Base-by-base conservation (phyloP, 2,888 invertebrate genomes). In the Apodemia mormo region DNA sequence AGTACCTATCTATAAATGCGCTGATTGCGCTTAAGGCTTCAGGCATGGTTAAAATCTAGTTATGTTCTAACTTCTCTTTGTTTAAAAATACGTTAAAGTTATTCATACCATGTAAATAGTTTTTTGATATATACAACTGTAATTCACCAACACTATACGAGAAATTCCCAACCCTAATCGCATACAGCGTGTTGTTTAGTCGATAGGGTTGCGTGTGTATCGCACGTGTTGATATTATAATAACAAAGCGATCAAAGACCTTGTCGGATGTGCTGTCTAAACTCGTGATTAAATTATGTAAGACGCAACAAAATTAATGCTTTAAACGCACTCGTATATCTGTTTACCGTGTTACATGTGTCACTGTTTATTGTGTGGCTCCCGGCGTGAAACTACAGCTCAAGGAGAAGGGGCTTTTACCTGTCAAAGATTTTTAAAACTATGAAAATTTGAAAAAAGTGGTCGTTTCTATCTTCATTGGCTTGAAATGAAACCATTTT, bases 201-300 rank as follows among this genome's bases (percentile, higher is more conserved):
- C 61, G 68, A 65, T 67, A 70, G 68, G 71, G 74, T 65, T 70
- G 73, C 69, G 70, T 71, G 70, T 71, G 74, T 74, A 56, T 61
- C 72, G 80, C 86, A 88, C 84, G 85, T 88, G 88, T 84, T 80
- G 78, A 72, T 76, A 74, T 81, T 81, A 87, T 83, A 87, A 88
- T 86, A 89, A 88, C 90, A 89, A 74, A 76, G 76, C 82, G 89
- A 88, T 86, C 88, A 86, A 87, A 87, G 87, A 87, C 87, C 88
- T 79, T 80, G 77, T 75, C 81, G 80, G 77, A 79, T 69, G 71
- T 70, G 70, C 75, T 75, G 77, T 77, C 76, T 75, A 77, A 76
- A 75, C 75, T 74, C 71, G 70, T 75, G 74, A 80, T 83, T 81
- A 81, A 82, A 82, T 81, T 84, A 82, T 81, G 81, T 82, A 81